A percentile compares a stretch with the other conserved stretches of the same genome.
These are phyloP conservation scores for Zaprionus lineosus DNA, from an alignment of 2,888 invertebrate genomes.

Conservation along the genomic window DNA sequence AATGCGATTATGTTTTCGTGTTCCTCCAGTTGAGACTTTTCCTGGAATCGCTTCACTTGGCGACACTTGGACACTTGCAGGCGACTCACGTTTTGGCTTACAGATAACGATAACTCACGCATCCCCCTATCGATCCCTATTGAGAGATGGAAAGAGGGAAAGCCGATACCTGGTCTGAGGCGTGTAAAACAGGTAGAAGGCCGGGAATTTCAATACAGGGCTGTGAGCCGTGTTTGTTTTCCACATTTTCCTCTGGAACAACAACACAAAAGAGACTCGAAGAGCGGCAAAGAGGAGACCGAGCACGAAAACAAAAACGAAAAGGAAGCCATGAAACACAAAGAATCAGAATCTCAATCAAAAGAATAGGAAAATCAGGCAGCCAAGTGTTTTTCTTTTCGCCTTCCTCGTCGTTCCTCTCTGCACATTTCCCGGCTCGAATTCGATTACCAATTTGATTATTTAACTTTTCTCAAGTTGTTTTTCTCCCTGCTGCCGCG, in stretches of 20 bases:
- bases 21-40: constrained; percentile 14
- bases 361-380: constrained; percentile 8
- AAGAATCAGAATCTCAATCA: constrained; percentile 2
- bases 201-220: constrained; percentile 1
- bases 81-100: constrained; percentile 40
- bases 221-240: constrained; percentile 53
- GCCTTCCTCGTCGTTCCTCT: constrained; percentile 4
- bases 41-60: constrained; percentile 45
- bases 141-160: constrained; percentile 31
- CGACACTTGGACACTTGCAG: constrained; percentile 44
- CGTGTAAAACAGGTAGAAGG: constrained; percentile 64
- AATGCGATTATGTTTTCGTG: constrained; percentile 22
- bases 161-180: constrained; percentile 20
- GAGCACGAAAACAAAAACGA: constrained; percentile 20
- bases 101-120: constrained; percentile 32
- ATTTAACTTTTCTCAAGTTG: constrained; percentile 57
- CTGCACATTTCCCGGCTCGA: constrained; percentile 19
- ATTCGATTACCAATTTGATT: constrained; percentile 73
- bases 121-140: constrained; percentile 18
- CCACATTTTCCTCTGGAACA: constrained; percentile 41
- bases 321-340: constrained; percentile 1
- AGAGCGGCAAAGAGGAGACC: constrained; percentile 26
- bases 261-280: constrained; percentile 13
- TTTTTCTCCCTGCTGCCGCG: constrained; percentile 53
- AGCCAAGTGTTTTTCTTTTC: constrained; percentile 45